Base-by-base conservation (phyloP, 2,888 invertebrate genomes). In the Lysandra coridon region DNA sequence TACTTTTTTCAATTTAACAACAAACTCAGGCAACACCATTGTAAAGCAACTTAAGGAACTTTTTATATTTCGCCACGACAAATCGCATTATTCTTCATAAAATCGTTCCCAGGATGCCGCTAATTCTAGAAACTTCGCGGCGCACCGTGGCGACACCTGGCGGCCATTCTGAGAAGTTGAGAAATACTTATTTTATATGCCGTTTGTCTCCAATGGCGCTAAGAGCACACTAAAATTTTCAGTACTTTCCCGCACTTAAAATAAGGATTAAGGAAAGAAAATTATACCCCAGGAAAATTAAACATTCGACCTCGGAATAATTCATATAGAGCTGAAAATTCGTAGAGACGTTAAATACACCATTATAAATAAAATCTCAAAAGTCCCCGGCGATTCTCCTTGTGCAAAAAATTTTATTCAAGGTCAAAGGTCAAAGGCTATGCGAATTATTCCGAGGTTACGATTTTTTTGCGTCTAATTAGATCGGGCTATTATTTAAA, bases 61-160 rank as follows among this genome's bases (percentile, higher is more conserved):
- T 84, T 83, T 83, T 83, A 74, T 83, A 81, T 83, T 82, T 80
- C 80, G 80, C 82, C 78, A 81, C 83, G 83, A 81, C 83, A 85
- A 85, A 85, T 84, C 83, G 84, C 84, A 84, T 86, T 85, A 86
- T 84, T 84, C 86, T 84, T 85, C 84, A 84, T 85, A 84, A 85
- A 85, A 85, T 82, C 80, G 83, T 83, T 82, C 81, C 78, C 80
- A 79, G 79, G 78, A 79, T 62, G 82, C 83, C 82, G 84, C 86
- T 89, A 88, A 90, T 89, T 88, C 87, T 80, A 81, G 78, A 86
- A 88, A 88, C 83, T 88, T 87, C 81, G 82, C 79, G 81, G 82
- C 80, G 78, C 12, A 30, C 82, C 83, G 80, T 83, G 86, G 85
- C 86, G 88, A 88, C 90, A 90, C 90, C 90, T 90, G 90, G 85